Base-by-base conservation (phyloP, 1,140 invertebrate genomes). In the Hycleus phaleratus region DNA sequence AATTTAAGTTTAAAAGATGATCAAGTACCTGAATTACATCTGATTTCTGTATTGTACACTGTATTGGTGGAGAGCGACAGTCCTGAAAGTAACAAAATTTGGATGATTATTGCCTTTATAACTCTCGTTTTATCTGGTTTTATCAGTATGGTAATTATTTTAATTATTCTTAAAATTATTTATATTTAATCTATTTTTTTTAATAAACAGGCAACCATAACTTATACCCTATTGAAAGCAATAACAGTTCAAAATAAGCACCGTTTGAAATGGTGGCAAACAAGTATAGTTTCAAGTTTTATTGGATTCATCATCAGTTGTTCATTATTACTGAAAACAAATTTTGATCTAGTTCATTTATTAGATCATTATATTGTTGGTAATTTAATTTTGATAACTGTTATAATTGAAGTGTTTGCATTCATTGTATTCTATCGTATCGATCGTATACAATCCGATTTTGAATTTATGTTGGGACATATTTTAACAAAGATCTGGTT, bases 401-500 rank as follows among this genome's bases (percentile, higher is more conserved):
- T 76, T 24, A 66, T 77, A 4, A 53, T 79, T 7, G 78, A 79
- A 68, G 63, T 79, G 9, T 67, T 76, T 10, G 75, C 74, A 11
- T 71, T 80, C 47, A 70, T 77, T 24, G 75, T 73, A 64, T 75
- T 79, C 59, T 80, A 80, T 60, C 78, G 79, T 71, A 65, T 68
- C 56, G 32, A 12, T 61, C 68, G 71, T 40, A 64, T 79, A 8
- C 74, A 76, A 65, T 73, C 74, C 43, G 78, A 80, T 65, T 78
- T 80, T 61, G 78, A 80, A 66, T 80, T 80, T 61, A 76, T 79
- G 18, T 64, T 78, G 1, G 77, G 77, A 1, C 69, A 74, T n/a
- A 76, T 72, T 57, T 59, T 80, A 18, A 74, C 70, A 32, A 68
- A 67, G 25, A 51, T 76, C 46, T 79, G 77, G 74, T 74, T 76